Conservation (phyloP, 2,888 invertebrate genomes). For the Asteroscopus sphinx region DNA sequence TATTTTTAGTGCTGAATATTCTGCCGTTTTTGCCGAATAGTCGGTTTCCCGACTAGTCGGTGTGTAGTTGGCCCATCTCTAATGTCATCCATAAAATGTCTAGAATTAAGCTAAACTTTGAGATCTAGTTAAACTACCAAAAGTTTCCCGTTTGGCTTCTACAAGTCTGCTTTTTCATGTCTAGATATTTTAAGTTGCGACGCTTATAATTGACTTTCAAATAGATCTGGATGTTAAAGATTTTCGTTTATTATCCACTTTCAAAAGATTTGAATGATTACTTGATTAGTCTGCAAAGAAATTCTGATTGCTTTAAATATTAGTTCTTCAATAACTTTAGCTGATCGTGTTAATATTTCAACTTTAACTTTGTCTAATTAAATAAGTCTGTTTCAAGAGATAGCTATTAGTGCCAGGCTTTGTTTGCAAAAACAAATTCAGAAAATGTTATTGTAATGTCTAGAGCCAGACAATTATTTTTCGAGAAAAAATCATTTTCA, state of each 20-base stretch:
- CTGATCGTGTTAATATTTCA: slow-evolving; percentile 21
- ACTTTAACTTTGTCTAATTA: slow-evolving; percentile 23
- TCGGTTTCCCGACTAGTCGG: too few relatives aligned
- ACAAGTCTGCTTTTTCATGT: slow-evolving; percentile 48
- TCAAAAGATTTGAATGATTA: slow-evolving; percentile 20
- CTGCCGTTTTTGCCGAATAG: too few relatives aligned
- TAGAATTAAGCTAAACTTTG: slow-evolving; percentile 36
- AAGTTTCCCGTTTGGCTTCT: slow-evolving; percentile 55
- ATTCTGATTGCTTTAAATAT: slow-evolving; percentile 21
- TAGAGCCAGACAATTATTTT: not conserved
- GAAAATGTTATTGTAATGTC: slow-evolving; percentile 1
- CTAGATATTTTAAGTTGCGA: slow-evolving; percentile 54
- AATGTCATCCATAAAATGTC: slow-evolving; percentile 38
- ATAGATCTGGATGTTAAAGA: slow-evolving; percentile 31
- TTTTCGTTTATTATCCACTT: slow-evolving; percentile 20
- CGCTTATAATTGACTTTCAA: slow-evolving; percentile 62
- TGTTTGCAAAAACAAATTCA: slow-evolving; percentile 12
- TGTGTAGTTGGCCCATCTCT: too few relatives aligned
- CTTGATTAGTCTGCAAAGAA: slow-evolving; percentile 21
- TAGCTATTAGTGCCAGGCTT: not conserved
- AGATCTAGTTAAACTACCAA: slow-evolving; percentile 45
- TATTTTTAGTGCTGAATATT: too few relatives aligned
- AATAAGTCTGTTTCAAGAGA: slow-evolving; percentile 12
- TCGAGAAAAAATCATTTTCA: too few relatives aligned
- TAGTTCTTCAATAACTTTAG: slow-evolving; percentile 22